phyloP scores from a whole-genome alignment of 2,113 vertebrate species.

The Struthidea cinerea region DNA sequence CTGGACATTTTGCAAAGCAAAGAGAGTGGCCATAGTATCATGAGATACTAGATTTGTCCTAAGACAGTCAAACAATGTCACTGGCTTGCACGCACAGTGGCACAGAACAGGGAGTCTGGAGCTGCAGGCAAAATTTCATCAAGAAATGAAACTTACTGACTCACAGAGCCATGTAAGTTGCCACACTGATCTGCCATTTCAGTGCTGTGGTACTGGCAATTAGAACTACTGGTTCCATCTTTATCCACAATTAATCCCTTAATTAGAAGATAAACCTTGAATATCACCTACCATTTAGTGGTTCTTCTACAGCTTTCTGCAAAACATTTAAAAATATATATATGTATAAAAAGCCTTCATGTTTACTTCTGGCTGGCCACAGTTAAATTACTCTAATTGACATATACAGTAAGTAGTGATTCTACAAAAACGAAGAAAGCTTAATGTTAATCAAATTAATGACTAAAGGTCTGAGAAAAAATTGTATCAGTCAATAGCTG shows the following conservation, averaged over 20 bases:
- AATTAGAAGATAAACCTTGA: constrained; percentile 57
- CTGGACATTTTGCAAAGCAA: background rate
- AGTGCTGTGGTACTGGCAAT: background rate
- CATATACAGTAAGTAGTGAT: constrained; percentile 69
- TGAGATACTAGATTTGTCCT: background rate
- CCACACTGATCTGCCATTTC: background rate
- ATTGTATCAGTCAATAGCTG: background rate
- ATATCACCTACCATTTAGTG: constrained; percentile 80
- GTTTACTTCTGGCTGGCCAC: constrained; percentile 63
- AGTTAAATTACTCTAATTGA: constrained; percentile 72
- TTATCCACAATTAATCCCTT: background rate
- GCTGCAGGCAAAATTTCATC: background rate
- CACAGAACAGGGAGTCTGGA: background rate
- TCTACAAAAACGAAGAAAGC: constrained; percentile 62
- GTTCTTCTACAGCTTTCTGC: constrained; percentile 83
- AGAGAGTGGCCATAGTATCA: background rate
- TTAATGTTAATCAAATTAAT: constrained; percentile 26
- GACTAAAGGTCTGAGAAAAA: background rate
- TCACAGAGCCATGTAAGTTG: background rate
- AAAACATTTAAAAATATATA: constrained; percentile 81
- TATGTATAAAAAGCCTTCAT: constrained; percentile 68
- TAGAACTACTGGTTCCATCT: background rate
- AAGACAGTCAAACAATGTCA: background rate
- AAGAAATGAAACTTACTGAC: background rate
- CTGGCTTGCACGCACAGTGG: background rate